Percentiles rank a stretch among this genome's conserved stretches.
Conservation (phyloP, 2,797 vertebrate genomes). For the Gambelia wislizenii region DNA sequence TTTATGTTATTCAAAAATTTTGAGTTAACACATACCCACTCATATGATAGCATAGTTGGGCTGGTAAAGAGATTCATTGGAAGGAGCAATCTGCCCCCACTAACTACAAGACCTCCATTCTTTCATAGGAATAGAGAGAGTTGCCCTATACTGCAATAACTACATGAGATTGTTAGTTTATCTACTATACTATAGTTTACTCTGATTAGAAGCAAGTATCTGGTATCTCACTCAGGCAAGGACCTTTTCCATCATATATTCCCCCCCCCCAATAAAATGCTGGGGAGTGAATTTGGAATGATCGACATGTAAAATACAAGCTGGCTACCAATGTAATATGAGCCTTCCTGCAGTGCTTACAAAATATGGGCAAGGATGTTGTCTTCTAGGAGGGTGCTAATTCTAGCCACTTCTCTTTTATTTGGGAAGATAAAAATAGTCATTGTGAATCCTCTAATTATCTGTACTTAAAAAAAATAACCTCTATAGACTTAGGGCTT, state of each 20-base stretch:
- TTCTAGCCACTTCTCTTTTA: too few species aligned
- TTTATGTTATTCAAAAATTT: too few species aligned
- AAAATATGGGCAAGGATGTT: too few species aligned
- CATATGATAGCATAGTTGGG: neutral
- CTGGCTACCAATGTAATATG: too few species aligned
- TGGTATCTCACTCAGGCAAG: too few species aligned
- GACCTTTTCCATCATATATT: neutral
- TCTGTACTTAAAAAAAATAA: too few species aligned
- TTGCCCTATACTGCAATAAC: neutral
- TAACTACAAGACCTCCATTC: neutral
- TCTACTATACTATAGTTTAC: neutral
- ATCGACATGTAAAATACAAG: too few species aligned
- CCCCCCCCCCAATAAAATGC: neutral
- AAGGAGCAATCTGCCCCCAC: neutral
- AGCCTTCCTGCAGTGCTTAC: too few species aligned
- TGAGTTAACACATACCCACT: neutral
- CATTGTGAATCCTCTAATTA: too few species aligned
- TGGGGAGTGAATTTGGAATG: neutral
- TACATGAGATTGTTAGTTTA: neutral
- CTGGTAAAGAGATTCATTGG: neutral
- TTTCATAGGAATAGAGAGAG: neutral
- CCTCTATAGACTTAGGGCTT: too few species aligned
- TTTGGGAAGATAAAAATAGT: too few species aligned
- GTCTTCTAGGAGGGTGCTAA: too few species aligned
- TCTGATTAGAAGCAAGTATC: neutral